These are phyloP conservation scores for Oxygymnocypris stewartii DNA, from an alignment of 2,113 vertebrate species.

Conservation along the genomic window DNA sequence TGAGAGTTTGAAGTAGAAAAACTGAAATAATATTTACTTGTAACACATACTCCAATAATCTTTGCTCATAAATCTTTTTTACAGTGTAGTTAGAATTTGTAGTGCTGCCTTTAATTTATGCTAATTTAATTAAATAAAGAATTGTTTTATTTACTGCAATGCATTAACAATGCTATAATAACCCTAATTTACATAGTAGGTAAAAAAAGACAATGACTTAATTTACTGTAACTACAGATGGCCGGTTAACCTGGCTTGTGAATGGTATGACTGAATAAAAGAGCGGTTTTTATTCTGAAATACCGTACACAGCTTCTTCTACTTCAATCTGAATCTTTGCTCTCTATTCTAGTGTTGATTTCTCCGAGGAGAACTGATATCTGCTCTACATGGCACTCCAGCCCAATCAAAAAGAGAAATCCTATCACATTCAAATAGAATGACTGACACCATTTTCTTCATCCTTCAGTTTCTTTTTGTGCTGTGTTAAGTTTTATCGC, in stretches of 20 bases:
- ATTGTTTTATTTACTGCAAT: not conserved
- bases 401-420: slow-evolving; percentile 3
- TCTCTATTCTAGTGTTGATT: slow-evolving; percentile 27
- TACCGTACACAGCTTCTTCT: slow-evolving; percentile 2
- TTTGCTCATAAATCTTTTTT: no score
- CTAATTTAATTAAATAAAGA: not conserved
- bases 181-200: not conserved
- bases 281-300: not conserved
- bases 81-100: not conserved
- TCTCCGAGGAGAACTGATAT: slow-evolving; percentile 17
- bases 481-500: not conserved
- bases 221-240: not conserved
- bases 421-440: slow-evolving; percentile 27
- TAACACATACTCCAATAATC: no score
- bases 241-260: not conserved
- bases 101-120: not conserved
- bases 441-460: slow-evolving; percentile 29
- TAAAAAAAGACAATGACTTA: not conserved
- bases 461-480: not conserved
- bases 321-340: slow-evolving; percentile 18
- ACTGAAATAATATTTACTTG: no score
- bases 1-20: no score
- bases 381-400: slow-evolving; percentile 15
- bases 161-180: not conserved
- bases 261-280: not conserved